Evolutionary conservation across 2,797 vertebrate genomes (phyloP), one percentile per base, ranked within the genome.

Genomic region (Ceyx erithaca): DNA sequence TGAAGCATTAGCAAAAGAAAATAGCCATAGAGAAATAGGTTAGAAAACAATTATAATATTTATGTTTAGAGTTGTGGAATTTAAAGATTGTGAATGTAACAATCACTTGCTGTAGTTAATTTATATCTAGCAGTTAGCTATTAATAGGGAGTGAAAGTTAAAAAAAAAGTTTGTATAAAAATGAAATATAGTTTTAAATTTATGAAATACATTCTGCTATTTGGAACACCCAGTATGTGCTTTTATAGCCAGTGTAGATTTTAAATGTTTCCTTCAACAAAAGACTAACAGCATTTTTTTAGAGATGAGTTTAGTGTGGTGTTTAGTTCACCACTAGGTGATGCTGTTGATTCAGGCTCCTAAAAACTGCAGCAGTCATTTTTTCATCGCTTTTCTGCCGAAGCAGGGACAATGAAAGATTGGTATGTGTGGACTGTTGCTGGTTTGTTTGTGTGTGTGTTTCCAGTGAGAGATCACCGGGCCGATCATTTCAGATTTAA

Each of bases 321-420:
- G 9, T 80, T 85, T 80, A 14, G 23, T 67, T 92, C 22, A 46
- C 94, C 95, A 63, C 93, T 87, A 94, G 94, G 55, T 82, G 91
- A 75, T 83, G 87, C 64, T 71, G 35, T 95, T 80, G 84, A 64
- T 82, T 79, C 49, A 43, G 33, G 8, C 35, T 77, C 87, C 62
- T 87, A 21, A 71, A 80, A 87, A 22, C 55, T 35, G 6, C 41
- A 22, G 2, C 23, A 3, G 5, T 41, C 4, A 0, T 12, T 18
- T 20, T 57, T 43, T 75, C 30, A 48, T 9, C 2, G 0, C 10
- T 79, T 80, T 63, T 62, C 40, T 85, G 8, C 14, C 21, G 16
- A 25, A 52, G 26, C 31, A 52, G 17, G 41, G 37, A 52, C 67
- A 71, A 64, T 63, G 16, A 90, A 73, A 89, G 31, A 17, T 77